Conservation (phyloP, 2,888 invertebrate species). For the Phaedon cochleariae region DNA sequence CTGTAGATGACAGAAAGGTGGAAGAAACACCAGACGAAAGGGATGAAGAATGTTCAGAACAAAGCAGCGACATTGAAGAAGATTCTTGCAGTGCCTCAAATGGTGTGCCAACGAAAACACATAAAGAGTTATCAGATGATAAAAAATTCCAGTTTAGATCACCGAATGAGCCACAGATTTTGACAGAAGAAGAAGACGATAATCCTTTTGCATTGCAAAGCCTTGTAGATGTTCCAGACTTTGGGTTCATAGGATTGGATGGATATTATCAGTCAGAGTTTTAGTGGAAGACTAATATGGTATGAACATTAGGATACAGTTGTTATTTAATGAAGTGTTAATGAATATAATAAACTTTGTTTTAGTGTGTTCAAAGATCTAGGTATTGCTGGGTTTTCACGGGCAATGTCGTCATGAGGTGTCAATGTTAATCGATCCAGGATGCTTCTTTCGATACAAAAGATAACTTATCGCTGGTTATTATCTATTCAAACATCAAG, state of each 20-base stretch:
- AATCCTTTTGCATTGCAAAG: slow-evolving; percentile 15
- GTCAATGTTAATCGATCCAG: no score
- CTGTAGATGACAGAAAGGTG: not conserved
- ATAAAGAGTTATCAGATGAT: no score
- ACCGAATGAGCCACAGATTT: not conserved
- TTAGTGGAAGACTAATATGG: slow-evolving; percentile 12
- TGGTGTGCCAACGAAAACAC: no score
- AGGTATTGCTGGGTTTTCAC: no score
- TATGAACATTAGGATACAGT: no score
- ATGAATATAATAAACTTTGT: no score
- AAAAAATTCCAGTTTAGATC: no score
- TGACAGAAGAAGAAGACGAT: not conserved
- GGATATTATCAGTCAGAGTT: slow-evolving; percentile 28
- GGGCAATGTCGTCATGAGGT: no score
- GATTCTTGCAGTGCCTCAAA: not conserved
- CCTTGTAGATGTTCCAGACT: slow-evolving; percentile 36
- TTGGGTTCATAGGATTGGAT: slow-evolving; percentile 27
- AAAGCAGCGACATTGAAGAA: not conserved
- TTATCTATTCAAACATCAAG: not conserved
- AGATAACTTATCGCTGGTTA: not conserved
- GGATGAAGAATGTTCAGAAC: not conserved
- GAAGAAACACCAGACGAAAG: not conserved
- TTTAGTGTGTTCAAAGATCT: not conserved
- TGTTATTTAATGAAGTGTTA: not conserved
- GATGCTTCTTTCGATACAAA: no score